Evolutionary conservation across 2,888 invertebrate genomes (phyloP), one percentile per base, ranked within the genome.

Genomic region (Iselma pallidipennis): DNA sequence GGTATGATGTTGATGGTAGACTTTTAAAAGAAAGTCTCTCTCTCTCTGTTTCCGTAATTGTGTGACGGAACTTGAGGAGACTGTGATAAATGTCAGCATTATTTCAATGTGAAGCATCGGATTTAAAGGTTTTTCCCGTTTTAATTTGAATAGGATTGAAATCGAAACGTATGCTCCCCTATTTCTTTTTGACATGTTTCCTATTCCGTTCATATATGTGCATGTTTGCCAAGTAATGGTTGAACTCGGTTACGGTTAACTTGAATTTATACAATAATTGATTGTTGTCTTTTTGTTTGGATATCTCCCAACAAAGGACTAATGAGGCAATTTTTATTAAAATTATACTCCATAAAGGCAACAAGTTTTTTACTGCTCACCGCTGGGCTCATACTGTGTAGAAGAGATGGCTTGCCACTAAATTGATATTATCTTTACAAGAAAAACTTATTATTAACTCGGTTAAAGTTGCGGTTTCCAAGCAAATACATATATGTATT

Each of bases 51-150:
- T 65, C 61, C 49, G 63, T 68, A 63, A 68, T 45, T 21, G 23
- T 66, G 65, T 63, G 68, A 68, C 59, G 59, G 59, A 67, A 67
- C 45, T 57, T 57, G 56, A 60, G 50, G 51, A 54, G 66, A 66
- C 65, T 61, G 66, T 74, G 73, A 74, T 74, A 70, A 71, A 74
- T 72, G 70, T 68, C 68, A 66, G 60, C 54, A 61, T 65, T 67
- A 59, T 63, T 65, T 65, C 57, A 61, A 67, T 67, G 55, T 61
- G 59, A 61, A 33, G 55, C 59, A 48, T 19, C 52, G 57, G 60
- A 64, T 64, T 64, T 64, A 60, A 60, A 61, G 61, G 57, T 61
- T 64, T 63, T 16, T 45, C 54, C 55, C 29, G 54, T 64, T 64
- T 58, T 64, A 64, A 64, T 64, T 64, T 61, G 55, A 60, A 64